phyloP scores from a whole-genome alignment of 2,797 vertebrate genomes.

The Hephaestus fuliginosus region DNA sequence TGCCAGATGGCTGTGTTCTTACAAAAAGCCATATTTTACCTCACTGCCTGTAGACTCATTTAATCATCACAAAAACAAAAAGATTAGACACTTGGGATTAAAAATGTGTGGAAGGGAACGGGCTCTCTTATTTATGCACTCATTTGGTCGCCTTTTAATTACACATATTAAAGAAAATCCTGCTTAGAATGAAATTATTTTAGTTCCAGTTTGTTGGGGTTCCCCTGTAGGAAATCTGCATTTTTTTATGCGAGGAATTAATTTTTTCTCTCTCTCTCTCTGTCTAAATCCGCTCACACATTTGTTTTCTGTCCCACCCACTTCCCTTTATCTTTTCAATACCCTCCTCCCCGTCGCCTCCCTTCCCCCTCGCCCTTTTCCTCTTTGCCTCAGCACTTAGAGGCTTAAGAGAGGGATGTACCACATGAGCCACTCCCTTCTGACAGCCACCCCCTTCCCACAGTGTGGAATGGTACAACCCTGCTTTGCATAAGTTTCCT shows the following conservation, averaged over 20 bases:
- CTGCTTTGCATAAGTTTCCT: conserved; percentile 98
- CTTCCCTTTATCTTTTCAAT: conserved; percentile 80
- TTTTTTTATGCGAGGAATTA: conserved; percentile 73
- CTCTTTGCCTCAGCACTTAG: conserved; percentile 87
- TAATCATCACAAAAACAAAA: conserved; percentile 83
- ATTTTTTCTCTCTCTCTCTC: conserved; percentile 60
- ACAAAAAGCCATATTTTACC: conserved; percentile 69
- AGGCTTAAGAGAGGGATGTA: conserved; percentile 85
- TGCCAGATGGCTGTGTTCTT: conserved; percentile 80
- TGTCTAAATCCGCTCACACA: conserved; percentile 80
- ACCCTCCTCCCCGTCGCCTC: conserved; percentile 68
- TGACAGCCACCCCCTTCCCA: conserved; percentile 83
- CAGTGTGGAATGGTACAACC: conserved; percentile 90
- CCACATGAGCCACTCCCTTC: conserved; percentile 83
- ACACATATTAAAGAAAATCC: conserved; percentile 69
- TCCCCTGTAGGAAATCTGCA: conserved; percentile 65
- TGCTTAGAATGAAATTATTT: conserved; percentile 63
- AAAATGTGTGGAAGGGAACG: conserved; percentile 61
- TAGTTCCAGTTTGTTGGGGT: conserved; percentile 69
- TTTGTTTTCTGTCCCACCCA: conserved; percentile 83
- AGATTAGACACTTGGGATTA: conserved; percentile 75
- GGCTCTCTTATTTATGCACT: conserved; percentile 60
- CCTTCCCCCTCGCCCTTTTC: conserved; percentile 75
- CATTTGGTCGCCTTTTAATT: conserved; percentile 67
- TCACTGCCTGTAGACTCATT: conserved; percentile 75